Evolutionary conservation across 64 coral and sea anemone species (phyloP).

Genomic region (Exaiptasia diaphana): DNA sequence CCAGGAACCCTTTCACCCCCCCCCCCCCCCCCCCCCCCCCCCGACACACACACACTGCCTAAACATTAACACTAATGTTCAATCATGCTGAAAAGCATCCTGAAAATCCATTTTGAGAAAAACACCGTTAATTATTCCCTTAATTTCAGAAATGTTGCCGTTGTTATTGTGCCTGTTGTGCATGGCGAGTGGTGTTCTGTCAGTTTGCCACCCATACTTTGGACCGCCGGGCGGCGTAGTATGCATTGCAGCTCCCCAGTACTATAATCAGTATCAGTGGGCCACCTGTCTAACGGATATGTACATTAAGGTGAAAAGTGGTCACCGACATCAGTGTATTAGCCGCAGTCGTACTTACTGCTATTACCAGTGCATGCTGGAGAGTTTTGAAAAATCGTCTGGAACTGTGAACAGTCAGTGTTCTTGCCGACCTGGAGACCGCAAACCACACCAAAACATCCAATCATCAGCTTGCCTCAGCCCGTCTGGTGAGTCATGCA

Average conservation of each 20-base stretch:
- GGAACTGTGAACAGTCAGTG: conserved; percentile 29
- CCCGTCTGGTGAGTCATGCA: conserved; percentile 33
- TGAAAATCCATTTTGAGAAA: no score
- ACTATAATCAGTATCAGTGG: conserved; percentile 49
- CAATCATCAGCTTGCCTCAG: conserved; percentile 34
- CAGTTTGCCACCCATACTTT: background rate
- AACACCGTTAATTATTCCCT: no score
- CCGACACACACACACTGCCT: no score
- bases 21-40: no score
- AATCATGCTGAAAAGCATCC: no score
- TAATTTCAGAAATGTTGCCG: no score
- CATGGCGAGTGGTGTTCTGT: no score
- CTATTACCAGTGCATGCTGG: conserved; percentile 57
- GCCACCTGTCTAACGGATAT: conserved; percentile 49
- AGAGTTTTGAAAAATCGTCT: background rate
- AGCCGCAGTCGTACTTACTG: background rate
- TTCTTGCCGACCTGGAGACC: conserved; percentile 20
- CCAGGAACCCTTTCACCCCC: no score
- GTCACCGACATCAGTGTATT: background rate
- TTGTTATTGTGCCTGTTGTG: no score
- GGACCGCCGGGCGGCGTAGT: background rate
- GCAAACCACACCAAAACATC: background rate
- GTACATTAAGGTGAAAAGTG: conserved; percentile 62
- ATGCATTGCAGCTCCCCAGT: background rate
- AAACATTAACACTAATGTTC: no score